phyloP scores from a whole-genome alignment of 2,113 vertebrate genomes.

The Megaceryle maxima region DNA sequence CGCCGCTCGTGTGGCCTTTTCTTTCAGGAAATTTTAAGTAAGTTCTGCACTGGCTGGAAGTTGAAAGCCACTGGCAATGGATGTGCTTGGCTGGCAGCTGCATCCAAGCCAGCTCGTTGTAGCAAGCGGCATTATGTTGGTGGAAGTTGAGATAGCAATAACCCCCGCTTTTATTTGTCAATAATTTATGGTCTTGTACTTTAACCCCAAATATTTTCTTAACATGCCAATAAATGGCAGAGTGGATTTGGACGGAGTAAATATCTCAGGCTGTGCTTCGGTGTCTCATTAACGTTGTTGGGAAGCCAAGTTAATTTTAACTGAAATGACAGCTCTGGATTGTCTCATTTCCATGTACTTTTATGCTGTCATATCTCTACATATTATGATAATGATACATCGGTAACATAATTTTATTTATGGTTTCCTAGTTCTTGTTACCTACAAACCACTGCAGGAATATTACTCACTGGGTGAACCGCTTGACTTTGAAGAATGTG shows the following conservation, averaged over 20 bases:
- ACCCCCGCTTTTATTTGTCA: neutral
- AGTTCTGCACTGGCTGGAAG: neutral
- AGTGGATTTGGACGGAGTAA: neutral
- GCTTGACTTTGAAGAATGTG: neutral
- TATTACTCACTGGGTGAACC: neutral
- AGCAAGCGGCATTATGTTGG: neutral
- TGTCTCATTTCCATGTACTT: neutral
- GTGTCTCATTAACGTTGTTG: neutral
- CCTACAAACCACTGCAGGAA: constrained; percentile 16
- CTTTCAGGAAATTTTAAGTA: neutral
- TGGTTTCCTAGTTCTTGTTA: neutral
- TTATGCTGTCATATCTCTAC: neutral
- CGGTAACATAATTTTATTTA: neutral
- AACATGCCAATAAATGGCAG: neutral
- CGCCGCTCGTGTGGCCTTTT: neutral
- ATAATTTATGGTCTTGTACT: neutral
- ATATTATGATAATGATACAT: neutral
- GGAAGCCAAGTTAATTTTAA: neutral
- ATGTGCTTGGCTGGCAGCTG: neutral
- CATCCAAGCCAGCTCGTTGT: neutral
- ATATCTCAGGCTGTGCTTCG: neutral
- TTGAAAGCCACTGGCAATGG: neutral
- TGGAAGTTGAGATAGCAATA: neutral
- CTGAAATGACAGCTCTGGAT: neutral
- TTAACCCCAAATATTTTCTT: constrained; percentile 25